phyloP scores from a whole-genome alignment of 2,797 vertebrate genomes.

The Capromys pilorides region DNA sequence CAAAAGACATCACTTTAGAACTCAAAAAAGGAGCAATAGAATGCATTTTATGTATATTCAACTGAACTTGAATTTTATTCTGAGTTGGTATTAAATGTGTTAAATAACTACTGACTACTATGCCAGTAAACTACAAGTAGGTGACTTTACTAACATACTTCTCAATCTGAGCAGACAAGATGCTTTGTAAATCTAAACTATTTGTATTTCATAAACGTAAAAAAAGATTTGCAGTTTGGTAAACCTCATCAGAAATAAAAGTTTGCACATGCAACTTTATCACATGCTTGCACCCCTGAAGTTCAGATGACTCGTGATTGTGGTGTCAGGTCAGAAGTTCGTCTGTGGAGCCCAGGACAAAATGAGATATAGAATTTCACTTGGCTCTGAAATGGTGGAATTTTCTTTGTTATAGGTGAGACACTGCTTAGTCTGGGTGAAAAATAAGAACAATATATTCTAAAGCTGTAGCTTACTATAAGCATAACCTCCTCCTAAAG shows the following conservation, averaged over 20 bases:
- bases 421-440: slow-evolving; percentile 57
- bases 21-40: neutral
- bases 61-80: neutral
- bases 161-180: neutral
- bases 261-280: neutral
- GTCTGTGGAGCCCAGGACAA: neutral
- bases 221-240: slow-evolving; percentile 7
- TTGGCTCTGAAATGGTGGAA: slow-evolving; percentile 1
- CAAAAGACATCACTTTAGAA: neutral
- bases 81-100: neutral
- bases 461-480: slow-evolving; percentile 68
- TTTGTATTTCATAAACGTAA: neutral
- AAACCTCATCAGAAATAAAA: neutral
- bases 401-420: slow-evolving; percentile 62
- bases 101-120: neutral
- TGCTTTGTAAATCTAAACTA: slow-evolving; percentile 37
- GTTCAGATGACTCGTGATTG: neutral
- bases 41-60: slow-evolving; percentile 33
- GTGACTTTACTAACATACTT: neutral
- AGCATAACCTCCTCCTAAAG: slow-evolving; percentile 40
- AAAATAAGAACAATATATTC: slow-evolving; percentile 74
- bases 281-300: neutral
- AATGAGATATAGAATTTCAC: slow-evolving; percentile 6
- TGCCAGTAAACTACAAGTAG: neutral
- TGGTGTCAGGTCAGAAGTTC: neutral